Percentiles rank a stretch among this genome's conserved stretches.
These are phyloP conservation scores for Strix aluco DNA, from an alignment of 2,113 vertebrate species.

Conservation along the genomic window DNA sequence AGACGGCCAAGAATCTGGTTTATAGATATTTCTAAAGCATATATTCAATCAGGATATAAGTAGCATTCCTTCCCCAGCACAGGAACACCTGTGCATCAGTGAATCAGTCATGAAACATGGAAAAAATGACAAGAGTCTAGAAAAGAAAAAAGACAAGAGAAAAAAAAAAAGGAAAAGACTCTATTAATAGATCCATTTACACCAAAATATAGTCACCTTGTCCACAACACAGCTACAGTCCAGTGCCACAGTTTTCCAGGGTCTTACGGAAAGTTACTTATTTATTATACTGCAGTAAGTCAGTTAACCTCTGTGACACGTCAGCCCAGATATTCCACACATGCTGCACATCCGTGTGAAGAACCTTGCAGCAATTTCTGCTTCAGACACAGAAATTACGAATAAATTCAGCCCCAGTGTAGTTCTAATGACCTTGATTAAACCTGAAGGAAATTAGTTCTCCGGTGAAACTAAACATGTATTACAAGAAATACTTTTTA, in stretches of 20 bases:
- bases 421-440: slow-evolving; percentile 25
- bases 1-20: neutral
- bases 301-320: neutral
- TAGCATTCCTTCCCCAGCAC: neutral
- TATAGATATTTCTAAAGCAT: neutral
- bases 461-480: neutral
- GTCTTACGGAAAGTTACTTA: neutral
- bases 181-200: neutral
- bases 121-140: neutral
- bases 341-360: neutral
- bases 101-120: neutral
- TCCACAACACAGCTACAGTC: neutral
- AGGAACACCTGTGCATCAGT: neutral
- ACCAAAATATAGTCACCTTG: neutral
- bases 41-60: neutral
- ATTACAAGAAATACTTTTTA: slow-evolving; percentile 3
- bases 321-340: neutral
- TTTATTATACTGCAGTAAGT: neutral
- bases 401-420: neutral
- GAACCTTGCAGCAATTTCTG: neutral
- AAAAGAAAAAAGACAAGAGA: too few relatives aligned
- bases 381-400: neutral
- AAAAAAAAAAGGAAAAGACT: rapidly evolving
- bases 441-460: neutral
- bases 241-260: neutral